Conservation (phyloP, 2,797 vertebrate genomes). For the Erithacus rubecula region DNA sequence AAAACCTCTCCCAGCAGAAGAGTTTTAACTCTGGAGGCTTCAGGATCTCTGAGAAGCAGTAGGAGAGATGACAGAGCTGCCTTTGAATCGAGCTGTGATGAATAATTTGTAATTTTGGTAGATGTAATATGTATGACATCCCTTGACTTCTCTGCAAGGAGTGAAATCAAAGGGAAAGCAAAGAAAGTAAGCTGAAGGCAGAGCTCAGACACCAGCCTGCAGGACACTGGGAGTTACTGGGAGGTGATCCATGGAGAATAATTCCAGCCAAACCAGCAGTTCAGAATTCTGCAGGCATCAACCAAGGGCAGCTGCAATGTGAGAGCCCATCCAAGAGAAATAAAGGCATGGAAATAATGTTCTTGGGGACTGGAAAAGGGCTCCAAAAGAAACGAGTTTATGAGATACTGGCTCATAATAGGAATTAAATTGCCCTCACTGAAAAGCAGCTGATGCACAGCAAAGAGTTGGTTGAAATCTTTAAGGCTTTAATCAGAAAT, state of each 20-base stretch:
- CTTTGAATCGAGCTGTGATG: conserved; percentile 15
- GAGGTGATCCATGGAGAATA: conserved; percentile 9
- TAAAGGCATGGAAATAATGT: conserved; percentile 54
- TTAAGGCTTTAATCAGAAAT: not conserved
- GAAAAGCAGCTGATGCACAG: not conserved
- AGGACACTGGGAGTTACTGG: conserved; percentile 41
- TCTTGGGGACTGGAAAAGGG: not conserved
- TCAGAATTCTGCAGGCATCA: conserved; percentile 10
- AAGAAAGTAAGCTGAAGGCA: not conserved
- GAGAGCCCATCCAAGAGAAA: conserved; percentile 48
- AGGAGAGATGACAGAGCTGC: conserved; percentile 6
- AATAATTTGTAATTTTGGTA: conserved; percentile 33
- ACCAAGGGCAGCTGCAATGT: not conserved
- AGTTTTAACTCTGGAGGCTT: not conserved
- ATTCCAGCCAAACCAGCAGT: conserved; percentile 35
- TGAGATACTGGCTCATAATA: conserved; percentile 33
- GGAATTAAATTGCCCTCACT: conserved; percentile 16
- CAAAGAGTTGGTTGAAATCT: not conserved
- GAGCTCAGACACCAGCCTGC: not conserved
- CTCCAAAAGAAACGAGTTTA: conserved; percentile 46
- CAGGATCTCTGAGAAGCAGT: not conserved
- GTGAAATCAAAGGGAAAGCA: conserved; percentile 4
- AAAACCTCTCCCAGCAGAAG: not conserved
- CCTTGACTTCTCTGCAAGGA: not conserved
- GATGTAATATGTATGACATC: conserved; percentile 17